Percentiles rank a stretch among this genome's conserved stretches.
phyloP scores from a whole-genome alignment of 2,113 vertebrate genomes.

The Emydocephalus ijimae region DNA sequence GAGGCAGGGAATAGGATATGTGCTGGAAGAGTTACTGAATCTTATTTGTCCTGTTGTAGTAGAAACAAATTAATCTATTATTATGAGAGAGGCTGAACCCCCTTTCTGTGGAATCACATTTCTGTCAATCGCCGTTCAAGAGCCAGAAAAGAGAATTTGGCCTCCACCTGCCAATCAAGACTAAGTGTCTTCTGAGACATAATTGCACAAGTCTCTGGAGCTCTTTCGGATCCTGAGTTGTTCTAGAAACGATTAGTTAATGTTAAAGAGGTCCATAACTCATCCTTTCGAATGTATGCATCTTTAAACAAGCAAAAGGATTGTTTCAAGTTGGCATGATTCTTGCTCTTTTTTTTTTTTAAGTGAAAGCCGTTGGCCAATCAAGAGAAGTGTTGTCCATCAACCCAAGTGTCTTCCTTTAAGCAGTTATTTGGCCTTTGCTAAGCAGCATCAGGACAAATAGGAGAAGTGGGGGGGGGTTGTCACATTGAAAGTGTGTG shows the following conservation, averaged over 20 bases:
- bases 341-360: not conserved
- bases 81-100: not conserved
- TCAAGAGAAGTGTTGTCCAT: not conserved
- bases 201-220: not conserved
- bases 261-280: not conserved
- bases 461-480: accelerated
- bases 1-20: not conserved
- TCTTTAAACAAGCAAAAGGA: not conserved
- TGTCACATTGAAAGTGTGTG: not conserved
- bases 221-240: not conserved
- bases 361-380: not conserved
- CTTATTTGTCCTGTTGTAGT: not conserved
- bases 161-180: not conserved
- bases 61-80: not conserved
- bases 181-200: not conserved
- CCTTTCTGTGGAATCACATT: not conserved
- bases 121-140: not conserved
- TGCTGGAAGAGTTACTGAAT: not conserved
- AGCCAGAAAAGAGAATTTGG: not conserved
- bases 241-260: not conserved
- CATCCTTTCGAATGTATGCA: not conserved
- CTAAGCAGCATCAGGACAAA: not conserved
- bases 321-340: not conserved
- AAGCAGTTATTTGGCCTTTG: not conserved
- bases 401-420: not conserved